Percentiles rank a stretch among this genome's conserved stretches.
These are phyloP conservation scores for Aphidius colemani DNA, from an alignment of 2,888 invertebrate species.

Conservation along the genomic window DNA sequence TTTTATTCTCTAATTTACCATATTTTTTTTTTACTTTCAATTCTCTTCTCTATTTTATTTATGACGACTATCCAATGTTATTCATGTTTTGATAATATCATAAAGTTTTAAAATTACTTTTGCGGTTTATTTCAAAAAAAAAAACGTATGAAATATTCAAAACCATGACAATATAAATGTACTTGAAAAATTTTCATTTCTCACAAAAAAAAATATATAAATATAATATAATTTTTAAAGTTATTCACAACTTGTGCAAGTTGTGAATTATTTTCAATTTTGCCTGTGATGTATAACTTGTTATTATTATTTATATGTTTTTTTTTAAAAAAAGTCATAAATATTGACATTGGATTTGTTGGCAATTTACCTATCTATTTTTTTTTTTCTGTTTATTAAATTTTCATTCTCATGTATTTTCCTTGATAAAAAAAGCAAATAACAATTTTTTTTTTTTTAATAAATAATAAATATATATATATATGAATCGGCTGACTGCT, in stretches of 20 bases:
- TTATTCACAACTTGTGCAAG: constrained; percentile 5
- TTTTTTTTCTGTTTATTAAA: constrained; percentile 12
- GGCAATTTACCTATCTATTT: constrained; percentile 20
- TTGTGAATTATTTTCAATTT: constrained; percentile 6
- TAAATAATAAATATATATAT: too few species aligned
- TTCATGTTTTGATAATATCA: constrained; percentile 24
- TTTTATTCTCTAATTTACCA: constrained; percentile 33
- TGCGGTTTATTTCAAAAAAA: constrained; percentile 17
- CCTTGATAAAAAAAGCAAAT: not conserved
- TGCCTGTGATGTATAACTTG: not conserved
- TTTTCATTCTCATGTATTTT: not conserved
- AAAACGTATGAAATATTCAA: constrained; percentile 28
- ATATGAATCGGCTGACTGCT: constrained; percentile 3
- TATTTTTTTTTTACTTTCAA: constrained; percentile 10
- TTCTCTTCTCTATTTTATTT: constrained; percentile 22
- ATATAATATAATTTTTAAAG: constrained; percentile 22
- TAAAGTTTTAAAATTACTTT: constrained; percentile 22
- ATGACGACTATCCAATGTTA: constrained; percentile 32
- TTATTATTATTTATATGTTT: not conserved
- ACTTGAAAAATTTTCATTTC: constrained; percentile 22
- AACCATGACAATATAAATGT: constrained; percentile 19
- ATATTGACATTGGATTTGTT: constrained; percentile 21
- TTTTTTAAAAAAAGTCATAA: constrained; percentile 22
- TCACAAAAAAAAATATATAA: constrained; percentile 23
- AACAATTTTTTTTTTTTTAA: not conserved